Conservation (phyloP, 2,113 vertebrate species). For the Embiotoca jacksoni region DNA sequence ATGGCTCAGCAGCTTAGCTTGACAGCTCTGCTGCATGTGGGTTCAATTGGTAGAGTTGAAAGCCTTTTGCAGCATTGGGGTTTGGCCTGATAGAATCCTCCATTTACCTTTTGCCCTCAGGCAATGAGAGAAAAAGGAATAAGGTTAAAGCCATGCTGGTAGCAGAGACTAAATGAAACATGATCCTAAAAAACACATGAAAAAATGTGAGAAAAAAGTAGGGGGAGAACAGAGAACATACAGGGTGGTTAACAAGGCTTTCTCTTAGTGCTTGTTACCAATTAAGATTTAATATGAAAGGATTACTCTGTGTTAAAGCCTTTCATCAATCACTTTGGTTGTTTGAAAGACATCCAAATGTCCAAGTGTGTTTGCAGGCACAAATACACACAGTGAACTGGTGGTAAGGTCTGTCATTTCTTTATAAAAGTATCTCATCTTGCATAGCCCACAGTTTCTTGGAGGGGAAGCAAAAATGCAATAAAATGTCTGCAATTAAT, state of each 20-base stretch:
- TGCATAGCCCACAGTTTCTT: conserved; percentile 15
- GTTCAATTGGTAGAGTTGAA: conserved; percentile 80
- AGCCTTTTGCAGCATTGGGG: conserved; percentile 73
- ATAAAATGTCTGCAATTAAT: conserved; percentile 50
- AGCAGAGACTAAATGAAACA: conserved; percentile 76
- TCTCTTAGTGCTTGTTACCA: not conserved
- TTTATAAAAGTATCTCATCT: conserved; percentile 18
- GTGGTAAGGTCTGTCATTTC: conserved; percentile 20
- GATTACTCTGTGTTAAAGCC: conserved; percentile 28
- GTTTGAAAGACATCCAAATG: conserved; percentile 40
- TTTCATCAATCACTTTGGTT: conserved; percentile 38
- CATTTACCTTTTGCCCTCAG: conserved; percentile 76
- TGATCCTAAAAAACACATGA: conserved; percentile 56
- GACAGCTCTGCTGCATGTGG: conserved; percentile 72
- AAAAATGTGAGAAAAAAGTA: conserved; percentile 45
- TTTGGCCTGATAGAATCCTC: conserved; percentile 72
- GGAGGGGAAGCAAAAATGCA: conserved; percentile 33
- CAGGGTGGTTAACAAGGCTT: not conserved
- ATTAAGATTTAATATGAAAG: conserved; percentile 27
- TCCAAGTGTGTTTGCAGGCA: conserved; percentile 26
- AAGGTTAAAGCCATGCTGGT: conserved; percentile 70
- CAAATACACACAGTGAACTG: conserved; percentile 45
- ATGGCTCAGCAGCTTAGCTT: conserved; percentile 75
- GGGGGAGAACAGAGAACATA: conserved; percentile 1
- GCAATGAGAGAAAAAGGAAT: conserved; percentile 67